Base-by-base conservation (phyloP, 2,888 invertebrate genomes). In the Glyphotaelius pellucidus region DNA sequence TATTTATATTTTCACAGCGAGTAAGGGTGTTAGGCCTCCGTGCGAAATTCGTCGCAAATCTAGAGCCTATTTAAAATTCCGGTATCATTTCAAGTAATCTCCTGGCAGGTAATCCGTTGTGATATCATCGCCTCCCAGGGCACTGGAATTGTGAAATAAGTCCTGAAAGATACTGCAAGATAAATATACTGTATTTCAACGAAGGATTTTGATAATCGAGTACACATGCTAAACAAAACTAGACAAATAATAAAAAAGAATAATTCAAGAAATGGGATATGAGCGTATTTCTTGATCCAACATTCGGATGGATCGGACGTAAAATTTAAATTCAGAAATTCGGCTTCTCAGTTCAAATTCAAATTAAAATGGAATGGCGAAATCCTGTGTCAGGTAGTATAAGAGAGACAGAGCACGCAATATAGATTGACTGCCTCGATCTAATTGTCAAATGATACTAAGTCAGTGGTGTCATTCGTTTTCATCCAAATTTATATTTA, bases 61-160 rank as follows among this genome's bases (percentile, higher is more conserved):
- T 19, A 35, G 25, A 83, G 35, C 25, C 83, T 38, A 83, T 83
- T 83, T 83, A 83, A 83, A 83, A 35, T 83, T 83, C 83, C 35
- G 35, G 35, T 83, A 83, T 83, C 83, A 35, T 35, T 25, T 35
- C 35, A 83, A 83, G 38, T 83, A 83, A 83, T 83, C 83, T 83
- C 83, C 32, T 35, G 35, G 35, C 32, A n/a, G 35, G 83, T 83
- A 83, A 83, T 83, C 35, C 83, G 25, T 83, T 83, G 83, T 83
- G 83, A 83, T 83, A 25, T 83, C 83, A 35, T 83, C 83, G 83
- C 15, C 35, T 83, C 35, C 19, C 19, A 4, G 35, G 83, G 4
- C 35, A 25, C 83, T 35, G 25, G 9, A 67, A 67, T 25, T n/a
- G 25, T n/a, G 67, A 67, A 67, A 52, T 52, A 52, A 67, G 67